These are phyloP conservation scores for Suncus etruscus DNA, from an alignment of 2,113 vertebrate species.

Conservation along the genomic window DNA sequence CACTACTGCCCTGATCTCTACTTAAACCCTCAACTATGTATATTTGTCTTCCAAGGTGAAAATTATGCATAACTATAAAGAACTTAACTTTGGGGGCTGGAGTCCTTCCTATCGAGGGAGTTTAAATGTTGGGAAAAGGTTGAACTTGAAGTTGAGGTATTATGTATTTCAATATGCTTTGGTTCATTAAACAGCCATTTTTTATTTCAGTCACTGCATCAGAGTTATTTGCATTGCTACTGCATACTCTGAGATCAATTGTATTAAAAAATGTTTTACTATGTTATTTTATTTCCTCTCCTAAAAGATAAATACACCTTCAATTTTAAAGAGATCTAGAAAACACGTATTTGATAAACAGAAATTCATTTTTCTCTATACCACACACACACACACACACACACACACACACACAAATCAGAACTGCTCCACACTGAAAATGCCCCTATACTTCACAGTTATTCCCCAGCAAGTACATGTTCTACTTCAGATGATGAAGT, in stretches of 20 bases:
- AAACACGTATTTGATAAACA: slow-evolving; percentile 21
- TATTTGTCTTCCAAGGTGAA: background rate
- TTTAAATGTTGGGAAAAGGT: slow-evolving; percentile 52
- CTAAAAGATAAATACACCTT: slow-evolving; percentile 63
- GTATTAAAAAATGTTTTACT: slow-evolving; percentile 74
- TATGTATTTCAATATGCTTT: slow-evolving; percentile 63
- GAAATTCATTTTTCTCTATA: slow-evolving; percentile 20
- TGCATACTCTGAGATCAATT: slow-evolving; percentile 63
- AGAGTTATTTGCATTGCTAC: slow-evolving; percentile 75
- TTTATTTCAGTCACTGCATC: slow-evolving; percentile 68
- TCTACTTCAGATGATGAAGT: background rate
- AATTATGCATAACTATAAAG: background rate
- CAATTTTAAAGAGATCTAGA: slow-evolving; percentile 56
- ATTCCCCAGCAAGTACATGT: slow-evolving; percentile 33
- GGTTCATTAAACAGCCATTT: slow-evolving; percentile 68
- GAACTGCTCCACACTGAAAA: background rate
- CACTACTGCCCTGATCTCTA: background rate
- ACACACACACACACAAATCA: background rate
- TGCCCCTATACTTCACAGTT: background rate
- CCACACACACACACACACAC: too few species aligned
- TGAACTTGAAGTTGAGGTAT: slow-evolving; percentile 72
- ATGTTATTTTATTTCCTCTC: slow-evolving; percentile 57
- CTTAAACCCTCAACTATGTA: background rate
- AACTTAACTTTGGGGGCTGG: too few species aligned
- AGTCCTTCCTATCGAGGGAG: background rate